Conservation (phyloP, 2,797 vertebrate genomes). For the Alfaro cultratus region DNA sequence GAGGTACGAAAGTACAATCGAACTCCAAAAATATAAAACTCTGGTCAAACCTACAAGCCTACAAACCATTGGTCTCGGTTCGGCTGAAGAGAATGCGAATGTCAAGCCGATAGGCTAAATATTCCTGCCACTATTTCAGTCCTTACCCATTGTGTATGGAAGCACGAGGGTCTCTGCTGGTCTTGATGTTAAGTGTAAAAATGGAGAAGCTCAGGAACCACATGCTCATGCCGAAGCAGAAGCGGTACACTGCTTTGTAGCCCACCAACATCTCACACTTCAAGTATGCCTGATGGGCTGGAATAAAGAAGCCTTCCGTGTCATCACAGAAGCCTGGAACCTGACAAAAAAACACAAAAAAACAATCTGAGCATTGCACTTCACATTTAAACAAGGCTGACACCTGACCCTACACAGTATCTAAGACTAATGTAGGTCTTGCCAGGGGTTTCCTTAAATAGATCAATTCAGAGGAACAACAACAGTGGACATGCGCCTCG, state of each 20-base stretch:
- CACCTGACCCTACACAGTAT: neutral
- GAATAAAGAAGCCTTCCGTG: slow-evolving; percentile 72
- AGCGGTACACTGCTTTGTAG: slow-evolving; percentile 92
- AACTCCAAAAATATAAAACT: no score
- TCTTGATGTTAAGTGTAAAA: slow-evolving; percentile 89
- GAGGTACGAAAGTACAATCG: no score
- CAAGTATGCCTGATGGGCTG: slow-evolving; percentile 68
- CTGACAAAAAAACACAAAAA: slow-evolving; percentile 63
- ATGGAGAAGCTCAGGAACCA: slow-evolving; percentile 87
- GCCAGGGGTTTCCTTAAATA: neutral
- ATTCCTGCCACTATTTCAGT: neutral
- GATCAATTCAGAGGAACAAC: neutral
- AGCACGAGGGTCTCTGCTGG: slow-evolving; percentile 88
- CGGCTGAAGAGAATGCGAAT: no score
- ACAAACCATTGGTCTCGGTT: no score
- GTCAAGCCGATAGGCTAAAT: neutral
- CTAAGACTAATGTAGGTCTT: neutral
- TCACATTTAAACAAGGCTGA: neutral
- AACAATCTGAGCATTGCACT: slow-evolving; percentile 8
- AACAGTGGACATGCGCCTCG: neutral
- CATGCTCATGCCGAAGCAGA: slow-evolving; percentile 90
- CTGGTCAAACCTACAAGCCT: no score
- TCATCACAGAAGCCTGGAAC: slow-evolving; percentile 93
- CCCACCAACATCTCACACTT: slow-evolving; percentile 89
- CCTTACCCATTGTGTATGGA: slow-evolving; percentile 91